These are phyloP conservation scores for Oppia nitens DNA, from an alignment of 1,140 invertebrate genomes.

Conservation along the genomic window DNA sequence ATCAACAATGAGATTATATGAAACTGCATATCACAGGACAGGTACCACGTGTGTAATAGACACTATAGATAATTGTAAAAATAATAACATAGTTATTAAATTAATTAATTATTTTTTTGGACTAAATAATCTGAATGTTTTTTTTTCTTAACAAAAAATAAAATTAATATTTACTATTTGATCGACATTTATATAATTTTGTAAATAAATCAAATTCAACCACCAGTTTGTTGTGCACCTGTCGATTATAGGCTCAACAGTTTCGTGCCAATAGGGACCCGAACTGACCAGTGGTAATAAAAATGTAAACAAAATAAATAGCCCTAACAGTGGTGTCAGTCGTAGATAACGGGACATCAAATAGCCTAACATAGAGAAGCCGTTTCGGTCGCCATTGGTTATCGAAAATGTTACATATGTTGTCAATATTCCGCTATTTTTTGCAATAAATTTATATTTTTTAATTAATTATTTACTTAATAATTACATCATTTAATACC, in stretches of 20 bases:
- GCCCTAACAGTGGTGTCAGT: slow-evolving; percentile 16
- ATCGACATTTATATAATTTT: slow-evolving; percentile 11
- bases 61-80: slow-evolving; percentile 21
- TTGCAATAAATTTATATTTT: slow-evolving; percentile 9
- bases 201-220: slow-evolving; percentile 21
- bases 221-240: slow-evolving; percentile 22
- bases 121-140: background rate
- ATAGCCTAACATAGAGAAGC: slow-evolving; percentile 5
- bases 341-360: slow-evolving; percentile 12
- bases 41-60: slow-evolving; percentile 27
- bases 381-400: slow-evolving; percentile 10
- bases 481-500: background rate
- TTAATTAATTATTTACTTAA: background rate
- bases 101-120: too few species aligned
- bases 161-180: slow-evolving; percentile 15
- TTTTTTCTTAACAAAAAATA: background rate
- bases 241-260: slow-evolving; percentile 8
- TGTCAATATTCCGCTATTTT: slow-evolving; percentile 14
- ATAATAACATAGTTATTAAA: background rate
- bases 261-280: slow-evolving; percentile 18
- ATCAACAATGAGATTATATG: slow-evolving; percentile 24
- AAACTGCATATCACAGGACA: slow-evolving; percentile 29
- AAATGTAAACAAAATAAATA: slow-evolving; percentile 10
- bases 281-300: slow-evolving; percentile 13
- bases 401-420: slow-evolving; percentile 12